Conservation (phyloP, 2,797 vertebrate genomes). For the Neosilurus hyrtlii region DNA sequence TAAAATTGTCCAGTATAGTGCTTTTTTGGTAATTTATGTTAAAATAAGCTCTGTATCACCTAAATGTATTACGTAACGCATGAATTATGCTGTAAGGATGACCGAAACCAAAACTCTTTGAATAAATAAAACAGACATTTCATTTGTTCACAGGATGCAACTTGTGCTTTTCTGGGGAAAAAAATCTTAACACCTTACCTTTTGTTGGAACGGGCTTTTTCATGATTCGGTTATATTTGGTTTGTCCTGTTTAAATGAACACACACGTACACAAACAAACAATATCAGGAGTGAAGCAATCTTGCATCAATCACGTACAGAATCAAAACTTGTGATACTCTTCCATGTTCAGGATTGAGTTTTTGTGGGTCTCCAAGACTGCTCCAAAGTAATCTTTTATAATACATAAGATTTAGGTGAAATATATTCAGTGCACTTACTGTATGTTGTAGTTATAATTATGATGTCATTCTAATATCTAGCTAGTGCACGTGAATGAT, state of each 20-base stretch:
- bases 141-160: not conserved
- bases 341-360: not conserved
- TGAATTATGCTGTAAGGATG: too few species aligned
- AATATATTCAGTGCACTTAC: not conserved
- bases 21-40: too few species aligned
- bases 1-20: too few species aligned
- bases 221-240: slow-evolving; percentile 76
- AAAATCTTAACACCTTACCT: slow-evolving; percentile 68
- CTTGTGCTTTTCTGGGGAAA: not conserved
- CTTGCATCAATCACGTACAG: slow-evolving; percentile 31
- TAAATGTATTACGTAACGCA: too few species aligned
- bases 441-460: not conserved
- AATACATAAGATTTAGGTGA: not conserved
- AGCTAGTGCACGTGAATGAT: not conserved
- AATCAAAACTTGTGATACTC: not conserved
- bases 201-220: slow-evolving; percentile 87
- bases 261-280: slow-evolving; percentile 48
- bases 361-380: not conserved
- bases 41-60: too few species aligned
- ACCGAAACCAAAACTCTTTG: too few species aligned
- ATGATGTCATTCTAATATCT: not conserved
- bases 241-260: slow-evolving; percentile 48
- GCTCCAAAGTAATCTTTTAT: not conserved
- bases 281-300: not conserved
- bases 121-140: not conserved